A percentile compares a stretch with the other conserved stretches of the same genome.
Conservation (phyloP, 2,888 invertebrate genomes). For the Hybos culiciformis region DNA sequence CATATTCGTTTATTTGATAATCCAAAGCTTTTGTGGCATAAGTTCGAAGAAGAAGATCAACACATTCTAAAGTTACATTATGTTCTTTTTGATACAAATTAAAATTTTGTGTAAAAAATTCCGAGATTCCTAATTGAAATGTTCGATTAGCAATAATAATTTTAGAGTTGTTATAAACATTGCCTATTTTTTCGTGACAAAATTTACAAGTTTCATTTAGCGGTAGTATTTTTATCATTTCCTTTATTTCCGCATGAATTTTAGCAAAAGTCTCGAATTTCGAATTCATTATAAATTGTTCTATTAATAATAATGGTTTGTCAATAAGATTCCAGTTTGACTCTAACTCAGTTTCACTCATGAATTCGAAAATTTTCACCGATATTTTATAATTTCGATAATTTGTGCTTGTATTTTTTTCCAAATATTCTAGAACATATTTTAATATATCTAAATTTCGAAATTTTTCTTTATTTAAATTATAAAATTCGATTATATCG, state of each 20-base stretch:
- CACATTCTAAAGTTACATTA: constrained; percentile 43
- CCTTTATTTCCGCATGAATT: constrained; percentile 46
- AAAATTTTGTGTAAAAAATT: constrained; percentile 42
- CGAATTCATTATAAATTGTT: constrained; percentile 77
- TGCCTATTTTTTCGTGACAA: constrained; percentile 28
- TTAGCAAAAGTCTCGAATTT: constrained; percentile 52
- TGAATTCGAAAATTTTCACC: constrained; percentile 50
- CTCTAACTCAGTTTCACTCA: constrained; percentile 42
- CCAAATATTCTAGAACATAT: constrained; percentile 49
- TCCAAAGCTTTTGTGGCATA: constrained; percentile 72
- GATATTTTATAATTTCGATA: constrained; percentile 53
- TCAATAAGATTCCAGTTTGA: constrained; percentile 50
- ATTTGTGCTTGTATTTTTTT: constrained; percentile 26
- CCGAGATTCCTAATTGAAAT: constrained; percentile 5
- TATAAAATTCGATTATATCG: constrained; percentile 48
- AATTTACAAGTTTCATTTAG: constrained; percentile 20
- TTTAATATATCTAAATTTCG: constrained; percentile 48
- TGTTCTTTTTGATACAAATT: constrained; percentile 45
- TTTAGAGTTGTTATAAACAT: constrained; percentile 25
- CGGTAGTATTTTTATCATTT: constrained; percentile 17
- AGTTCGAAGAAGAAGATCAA: constrained; percentile 54
- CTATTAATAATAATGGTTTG: constrained; percentile 63
- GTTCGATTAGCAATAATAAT: constrained; percentile 11
- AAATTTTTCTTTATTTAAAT: constrained; percentile 47
- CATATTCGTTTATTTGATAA: constrained; percentile 37